Conservation (phyloP, 2,113 vertebrate species). For the Xiphophorus maculatus region DNA sequence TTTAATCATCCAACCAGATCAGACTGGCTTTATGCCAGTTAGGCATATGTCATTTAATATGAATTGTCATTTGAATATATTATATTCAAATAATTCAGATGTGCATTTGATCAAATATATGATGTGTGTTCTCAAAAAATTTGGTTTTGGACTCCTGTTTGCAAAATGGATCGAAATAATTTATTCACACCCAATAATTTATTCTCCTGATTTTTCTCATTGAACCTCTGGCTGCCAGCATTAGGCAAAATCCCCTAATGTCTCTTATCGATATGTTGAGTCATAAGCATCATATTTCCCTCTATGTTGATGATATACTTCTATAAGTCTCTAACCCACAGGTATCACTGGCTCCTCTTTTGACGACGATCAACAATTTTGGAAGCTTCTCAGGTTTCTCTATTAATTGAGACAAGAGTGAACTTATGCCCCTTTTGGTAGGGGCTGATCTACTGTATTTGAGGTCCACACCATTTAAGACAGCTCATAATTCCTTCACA, state of each 20-base stretch:
- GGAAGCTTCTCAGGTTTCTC: constrained; percentile 16
- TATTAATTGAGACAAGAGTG: not conserved
- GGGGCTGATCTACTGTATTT: not conserved
- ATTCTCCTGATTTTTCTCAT: not conserved
- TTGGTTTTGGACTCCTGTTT: not conserved
- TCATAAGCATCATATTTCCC: not conserved
- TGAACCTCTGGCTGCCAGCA: not conserved
- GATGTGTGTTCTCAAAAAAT: not conserved
- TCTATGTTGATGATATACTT: not conserved
- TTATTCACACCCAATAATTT: not conserved
- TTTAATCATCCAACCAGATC: not conserved
- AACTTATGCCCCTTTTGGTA: not conserved
- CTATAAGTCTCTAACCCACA: not conserved
- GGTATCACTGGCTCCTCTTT: not conserved
- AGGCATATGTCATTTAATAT: too few relatives aligned
- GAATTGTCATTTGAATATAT: not conserved
- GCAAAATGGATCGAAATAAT: not conserved
- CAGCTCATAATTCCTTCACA: not conserved
- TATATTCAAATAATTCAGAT: not conserved
- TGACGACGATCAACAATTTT: constrained; percentile 10
- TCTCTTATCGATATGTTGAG: not conserved
- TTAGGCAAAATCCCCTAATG: not conserved
- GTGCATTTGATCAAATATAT: constrained; percentile 1
- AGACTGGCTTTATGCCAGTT: too few relatives aligned
- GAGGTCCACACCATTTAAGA: not conserved